Evolutionary conservation across 2,113 vertebrate species (phyloP), one percentile per base, ranked within the genome.

Genomic region (Nipponia nippon): DNA sequence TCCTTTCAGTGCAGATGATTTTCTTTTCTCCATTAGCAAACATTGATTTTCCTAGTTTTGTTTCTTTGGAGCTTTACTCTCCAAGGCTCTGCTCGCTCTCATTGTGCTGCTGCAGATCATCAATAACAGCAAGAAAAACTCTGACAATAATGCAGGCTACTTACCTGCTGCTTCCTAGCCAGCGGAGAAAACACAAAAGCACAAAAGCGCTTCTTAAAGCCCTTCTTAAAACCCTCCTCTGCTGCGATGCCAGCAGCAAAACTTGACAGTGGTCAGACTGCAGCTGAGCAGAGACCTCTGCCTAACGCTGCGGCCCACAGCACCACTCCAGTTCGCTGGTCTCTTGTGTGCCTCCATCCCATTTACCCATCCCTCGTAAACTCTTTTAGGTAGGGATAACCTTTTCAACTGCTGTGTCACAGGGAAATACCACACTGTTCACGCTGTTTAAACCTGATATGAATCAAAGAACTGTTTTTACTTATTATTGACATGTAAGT

Each of bases 31-130:
- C 19, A 9, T 92, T 96, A 89, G 61, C 69, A 90, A 93, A 93
- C 91, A 97, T 94, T 83, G 97, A 98, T 98, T 98, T 97, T 97
- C 83, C 84, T 90, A 76, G 88, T 83, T 92, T 92, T 89, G 79
- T 96, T 96, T 98, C 75, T 93, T 92, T 89, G 93, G 92, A 96
- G 87, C 77, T 94, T 78, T 94, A 62, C 87, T 95, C 46, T 49
- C 71, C 70, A 75, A 95, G 94, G 90, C 77, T 71, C 87, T 0
- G 2, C 61, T 95, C 4, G 6, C 84, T 90, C 65, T 85, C 34
- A 67, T 80, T 72, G 71, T 88, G 61, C 56, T 82, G 46, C 86
- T 83, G 73, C 77, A 83, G 53, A 92, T 91, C 80, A 78, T 80
- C 94, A 91, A 75, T 90, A 95, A 93, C 63, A 88, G 49, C 56